phyloP scores from a whole-genome alignment of 2,888 invertebrate genomes.

The Pyralis farinalis region DNA sequence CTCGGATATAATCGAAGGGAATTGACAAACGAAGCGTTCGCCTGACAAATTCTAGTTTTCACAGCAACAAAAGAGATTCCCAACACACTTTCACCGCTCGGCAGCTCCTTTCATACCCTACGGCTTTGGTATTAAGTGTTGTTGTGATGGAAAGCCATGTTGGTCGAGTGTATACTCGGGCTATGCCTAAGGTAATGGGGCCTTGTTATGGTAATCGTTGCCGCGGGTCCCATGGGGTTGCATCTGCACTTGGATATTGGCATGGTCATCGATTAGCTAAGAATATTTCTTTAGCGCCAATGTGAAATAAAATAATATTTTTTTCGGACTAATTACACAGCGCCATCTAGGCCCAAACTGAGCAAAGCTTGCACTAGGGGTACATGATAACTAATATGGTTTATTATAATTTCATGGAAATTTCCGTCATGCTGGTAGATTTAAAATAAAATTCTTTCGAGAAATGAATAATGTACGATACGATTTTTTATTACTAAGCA shows the following conservation, averaged over 20 bases:
- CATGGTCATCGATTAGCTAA: constrained; percentile 49
- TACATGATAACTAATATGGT: too few species aligned
- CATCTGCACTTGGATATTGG: constrained; percentile 45
- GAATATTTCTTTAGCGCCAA: not conserved
- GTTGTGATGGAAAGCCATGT: constrained; percentile 17
- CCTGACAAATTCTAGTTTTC: constrained; percentile 78
- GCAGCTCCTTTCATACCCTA: constrained; percentile 17
- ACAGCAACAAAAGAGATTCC: constrained; percentile 48
- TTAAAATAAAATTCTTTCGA: too few species aligned
- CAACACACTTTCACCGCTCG: constrained; percentile 20
- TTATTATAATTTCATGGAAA: too few species aligned
- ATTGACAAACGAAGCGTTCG: constrained; percentile 80
- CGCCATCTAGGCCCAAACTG: too few species aligned
- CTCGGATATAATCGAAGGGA: constrained; percentile 73
- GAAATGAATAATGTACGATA: too few species aligned
- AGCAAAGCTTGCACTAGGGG: too few species aligned
- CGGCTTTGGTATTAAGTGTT: constrained; percentile 20
- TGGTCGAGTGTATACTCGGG: constrained; percentile 11
- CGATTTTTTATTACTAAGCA: too few species aligned
- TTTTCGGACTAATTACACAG: too few species aligned
- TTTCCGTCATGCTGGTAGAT: too few species aligned
- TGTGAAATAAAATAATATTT: too few species aligned
- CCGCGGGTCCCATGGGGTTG: constrained; percentile 57
- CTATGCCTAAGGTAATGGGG: constrained; percentile 65
- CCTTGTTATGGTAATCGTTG: constrained; percentile 76